Conservation (phyloP, 2,113 vertebrate species). For the Cyprinodon tularosa region DNA sequence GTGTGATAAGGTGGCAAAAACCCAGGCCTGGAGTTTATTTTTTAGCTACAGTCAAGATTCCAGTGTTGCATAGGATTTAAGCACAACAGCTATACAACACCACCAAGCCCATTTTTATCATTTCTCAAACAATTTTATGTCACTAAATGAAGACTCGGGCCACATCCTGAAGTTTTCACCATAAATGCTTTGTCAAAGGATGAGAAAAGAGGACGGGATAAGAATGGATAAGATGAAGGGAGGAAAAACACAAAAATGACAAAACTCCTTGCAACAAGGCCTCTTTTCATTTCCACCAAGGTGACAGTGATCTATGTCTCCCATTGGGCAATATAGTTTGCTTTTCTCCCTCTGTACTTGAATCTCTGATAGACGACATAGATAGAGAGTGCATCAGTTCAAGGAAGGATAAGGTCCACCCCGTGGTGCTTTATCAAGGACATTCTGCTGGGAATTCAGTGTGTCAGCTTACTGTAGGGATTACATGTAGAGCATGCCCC, state of each 20-base stretch:
- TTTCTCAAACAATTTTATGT: conserved; percentile 44
- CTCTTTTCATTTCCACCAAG: conserved; percentile 43
- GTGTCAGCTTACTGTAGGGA: neutral
- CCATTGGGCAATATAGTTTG: conserved; percentile 35
- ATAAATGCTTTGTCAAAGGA: conserved; percentile 43
- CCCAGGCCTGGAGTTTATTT: conserved; percentile 49
- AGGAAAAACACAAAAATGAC: conserved; percentile 9
- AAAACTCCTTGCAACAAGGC: conserved; percentile 23
- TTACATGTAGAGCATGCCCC: neutral
- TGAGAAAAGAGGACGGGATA: conserved; percentile 7
- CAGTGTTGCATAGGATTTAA: conserved; percentile 33
- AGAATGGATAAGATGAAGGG: conserved; percentile 17
- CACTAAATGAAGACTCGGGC: conserved; percentile 53
- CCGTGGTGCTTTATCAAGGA: conserved; percentile 51
- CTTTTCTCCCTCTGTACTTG: conserved; percentile 47
- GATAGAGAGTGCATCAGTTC: conserved; percentile 52
- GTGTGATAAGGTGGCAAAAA: conserved; percentile 69
- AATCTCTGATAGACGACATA: conserved; percentile 55
- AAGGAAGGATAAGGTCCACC: conserved; percentile 44
- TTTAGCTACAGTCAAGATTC: conserved; percentile 49
- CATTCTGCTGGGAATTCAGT: conserved; percentile 25
- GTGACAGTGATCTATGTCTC: conserved; percentile 67
- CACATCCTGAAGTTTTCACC: conserved; percentile 31
- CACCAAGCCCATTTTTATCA: conserved; percentile 46
- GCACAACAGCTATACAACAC: conserved; percentile 30